Evolutionary conservation across 2,113 vertebrate genomes (phyloP), one percentile per base, ranked within the genome.

Genomic region (Pedetes capensis): DNA sequence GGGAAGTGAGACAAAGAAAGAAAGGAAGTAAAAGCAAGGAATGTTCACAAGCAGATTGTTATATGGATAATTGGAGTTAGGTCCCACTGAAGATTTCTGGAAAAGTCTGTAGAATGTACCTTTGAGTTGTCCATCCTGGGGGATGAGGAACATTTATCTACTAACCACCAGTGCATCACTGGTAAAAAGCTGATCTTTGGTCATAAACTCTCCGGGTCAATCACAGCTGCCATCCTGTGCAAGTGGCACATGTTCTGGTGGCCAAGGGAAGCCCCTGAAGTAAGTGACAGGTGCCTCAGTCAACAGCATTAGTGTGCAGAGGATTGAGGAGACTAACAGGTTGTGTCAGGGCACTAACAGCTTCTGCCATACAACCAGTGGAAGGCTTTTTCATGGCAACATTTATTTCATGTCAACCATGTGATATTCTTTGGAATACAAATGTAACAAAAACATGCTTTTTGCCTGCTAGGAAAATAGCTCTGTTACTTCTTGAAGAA

Each of bases 401-500:
- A 27, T 78, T 84, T 74, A 79, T 81, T 94, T 87, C 86, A 47
- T 37, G 25, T 86, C 66, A 92, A 76, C 74, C 20, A 11, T 81
- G 49, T 55, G 44, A 86, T 81, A 66, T 57, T 87, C 79, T 68
- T 13, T 29, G 64, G n/a, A 69, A 76, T 71, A 74, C 57, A 93
- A 96, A 94, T 74, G 37, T 92, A 91, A 87, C 78, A 83, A 39
- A 64, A 89, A 64, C 49, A 68, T 63, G 32, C 55, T 89, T 61
- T 66, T 83, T 69, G 44, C 27, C 69, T 90, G 49, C n/a, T 87
- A 81, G 72, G 37, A 87, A 76, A 32, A 72, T 59, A 72, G 44
- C 71, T 80, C 83, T 92, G 47, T 79, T 49, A 44, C 8, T 63
- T 81, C 63, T 95, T 61, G 34, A 42, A 53, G 64, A 79, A 39